These are phyloP conservation scores for Helicoverpa zea DNA, from an alignment of 1,140 invertebrate species.

Conservation along the genomic window DNA sequence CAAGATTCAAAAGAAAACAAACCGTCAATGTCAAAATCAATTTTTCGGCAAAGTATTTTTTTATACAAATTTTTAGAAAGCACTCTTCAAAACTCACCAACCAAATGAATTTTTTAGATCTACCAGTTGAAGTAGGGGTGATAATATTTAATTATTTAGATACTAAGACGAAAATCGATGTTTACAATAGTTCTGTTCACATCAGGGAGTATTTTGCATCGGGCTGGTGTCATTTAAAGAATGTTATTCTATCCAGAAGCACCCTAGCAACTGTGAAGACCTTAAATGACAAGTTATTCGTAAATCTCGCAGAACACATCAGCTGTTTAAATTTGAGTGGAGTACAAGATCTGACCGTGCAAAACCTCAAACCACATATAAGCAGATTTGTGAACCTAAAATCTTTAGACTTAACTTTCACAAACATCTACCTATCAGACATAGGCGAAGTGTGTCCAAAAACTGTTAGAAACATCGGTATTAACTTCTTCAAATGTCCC, in stretches of 20 bases:
- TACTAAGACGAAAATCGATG: slow-evolving; percentile 53
- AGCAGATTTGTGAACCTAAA: slow-evolving; percentile 44
- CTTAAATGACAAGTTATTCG: slow-evolving; percentile 47
- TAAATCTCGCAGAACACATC: slow-evolving; percentile 46
- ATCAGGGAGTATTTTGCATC: slow-evolving; percentile 54
- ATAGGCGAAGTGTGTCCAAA: slow-evolving; percentile 51
- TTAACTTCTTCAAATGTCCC: slow-evolving; percentile 56
- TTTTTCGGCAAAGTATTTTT: slow-evolving; percentile 17
- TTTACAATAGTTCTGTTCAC: slow-evolving; percentile 48
- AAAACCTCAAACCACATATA: slow-evolving; percentile 47
- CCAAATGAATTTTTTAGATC: slow-evolving; percentile 54
- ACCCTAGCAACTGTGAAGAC: slow-evolving; percentile 46
- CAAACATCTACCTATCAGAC: slow-evolving; percentile 54
- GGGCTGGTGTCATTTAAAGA: slow-evolving; percentile 49
- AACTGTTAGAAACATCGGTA: slow-evolving; percentile 51
- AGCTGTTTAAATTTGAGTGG: slow-evolving; percentile 54
- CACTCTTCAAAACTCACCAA: neutral
- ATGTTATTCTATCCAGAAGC: slow-evolving; percentile 52
- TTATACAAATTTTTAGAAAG: slow-evolving; percentile 7
- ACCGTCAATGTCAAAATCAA: slow-evolving; percentile 24
- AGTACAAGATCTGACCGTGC: slow-evolving; percentile 49
- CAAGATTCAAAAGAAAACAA: neutral
- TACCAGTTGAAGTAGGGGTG: slow-evolving; percentile 55
- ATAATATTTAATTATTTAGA: slow-evolving; percentile 59
- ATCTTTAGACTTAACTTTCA: slow-evolving; percentile 55